Evolutionary conservation across 2,113 vertebrate genomes (phyloP), one percentile per base, ranked within the genome.

Genomic region (Myrmecobius fasciatus): DNA sequence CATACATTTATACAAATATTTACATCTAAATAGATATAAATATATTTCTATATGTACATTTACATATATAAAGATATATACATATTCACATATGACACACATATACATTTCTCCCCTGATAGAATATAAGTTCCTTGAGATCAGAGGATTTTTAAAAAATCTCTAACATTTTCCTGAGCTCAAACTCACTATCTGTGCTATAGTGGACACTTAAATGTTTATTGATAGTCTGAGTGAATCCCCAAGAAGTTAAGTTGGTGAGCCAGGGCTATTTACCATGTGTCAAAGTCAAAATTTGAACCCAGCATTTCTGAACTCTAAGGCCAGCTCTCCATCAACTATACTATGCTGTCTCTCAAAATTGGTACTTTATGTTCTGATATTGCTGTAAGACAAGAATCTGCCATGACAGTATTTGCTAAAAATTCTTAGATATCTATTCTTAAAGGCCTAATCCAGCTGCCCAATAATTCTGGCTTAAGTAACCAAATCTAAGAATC

Each of bases 371-470:
- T 83, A 43, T 83, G 46, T 89, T 48, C 49, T 25, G 89, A 67
- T 48, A 46, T 96, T 94, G 12, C 89, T n/a, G 92, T 51, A 91
- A 83, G 22, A 90, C 89, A 90, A 91, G 56, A 92, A 83, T 31
- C 83, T 89, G 53, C 54, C 28, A 60, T 89, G n/a, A 46, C 52
- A 94, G 54, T 28, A n/a, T 7, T n/a, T 52, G 52, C 52, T 91
- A 52, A n/a, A 88, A 83, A 83, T 0, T 26, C 67, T 25, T 83
- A 46, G 89, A 51, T 49, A 8, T 52, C n/a, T 54, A 10, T 90
- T 91, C 52, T 46, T 53, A 31, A 25, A 88, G 49, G 52, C 36
- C 67, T n/a, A 90, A 49, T 67, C 22, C 11, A 94, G 25, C 25
- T 47, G 91, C 51, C 90, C 67, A 75, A 92, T 28, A 75, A 88